These are phyloP conservation scores for Gadopsis marmoratus DNA, from an alignment of 2,797 vertebrate species.

Conservation along the genomic window DNA sequence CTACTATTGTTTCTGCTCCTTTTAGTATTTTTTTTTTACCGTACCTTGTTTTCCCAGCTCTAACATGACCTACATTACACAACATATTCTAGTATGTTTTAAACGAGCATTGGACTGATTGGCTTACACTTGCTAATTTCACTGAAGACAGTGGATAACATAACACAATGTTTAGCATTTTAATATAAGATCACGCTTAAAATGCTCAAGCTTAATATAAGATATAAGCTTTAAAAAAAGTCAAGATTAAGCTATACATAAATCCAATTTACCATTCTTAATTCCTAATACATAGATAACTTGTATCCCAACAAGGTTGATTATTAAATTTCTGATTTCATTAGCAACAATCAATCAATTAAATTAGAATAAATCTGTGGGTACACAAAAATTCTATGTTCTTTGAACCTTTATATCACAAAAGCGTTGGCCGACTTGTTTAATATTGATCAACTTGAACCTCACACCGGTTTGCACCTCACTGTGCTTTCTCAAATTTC, in stretches of 20 bases:
- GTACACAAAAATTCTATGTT: neutral
- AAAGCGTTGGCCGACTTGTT: too few relatives aligned
- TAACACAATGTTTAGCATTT: neutral
- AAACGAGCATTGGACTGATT: neutral
- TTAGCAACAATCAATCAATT: neutral
- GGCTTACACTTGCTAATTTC: neutral
- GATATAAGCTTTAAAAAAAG: neutral
- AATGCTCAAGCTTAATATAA: too few relatives aligned
- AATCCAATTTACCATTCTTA: neutral
- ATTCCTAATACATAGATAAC: neutral
- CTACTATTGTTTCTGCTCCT: constrained; percentile 9
- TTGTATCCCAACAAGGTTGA: neutral
- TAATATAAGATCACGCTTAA: neutral
- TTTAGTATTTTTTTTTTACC: constrained; percentile 4
- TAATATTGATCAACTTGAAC: too few relatives aligned
- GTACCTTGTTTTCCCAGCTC: constrained; percentile 15
- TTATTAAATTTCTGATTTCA: neutral
- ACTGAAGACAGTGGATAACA: neutral
- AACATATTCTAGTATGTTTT: neutral
- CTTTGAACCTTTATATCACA: too few relatives aligned
- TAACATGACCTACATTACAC: constrained; percentile 30
- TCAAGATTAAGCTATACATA: neutral
- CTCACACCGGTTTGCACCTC: too few relatives aligned
- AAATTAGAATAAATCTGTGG: neutral
- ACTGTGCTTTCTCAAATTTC: too few relatives aligned